Percentiles rank a stretch among this genome's conserved stretches.
These are phyloP conservation scores for Aethina tumida DNA, from an alignment of 1,140 invertebrate genomes.

Conservation along the genomic window DNA sequence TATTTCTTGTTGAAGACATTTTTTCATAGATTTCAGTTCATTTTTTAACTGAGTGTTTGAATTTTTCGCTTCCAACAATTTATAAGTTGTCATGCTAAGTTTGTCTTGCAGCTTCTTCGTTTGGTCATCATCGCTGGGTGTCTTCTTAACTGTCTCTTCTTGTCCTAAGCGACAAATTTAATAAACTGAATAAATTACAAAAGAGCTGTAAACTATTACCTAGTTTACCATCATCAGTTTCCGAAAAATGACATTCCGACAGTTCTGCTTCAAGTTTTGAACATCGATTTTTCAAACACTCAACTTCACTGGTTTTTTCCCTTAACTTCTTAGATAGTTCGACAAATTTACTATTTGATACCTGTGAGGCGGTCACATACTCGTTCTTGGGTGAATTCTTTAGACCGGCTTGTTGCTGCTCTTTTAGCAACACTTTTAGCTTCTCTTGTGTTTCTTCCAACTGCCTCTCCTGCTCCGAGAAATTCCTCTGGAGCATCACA, in stretches of 20 bases:
- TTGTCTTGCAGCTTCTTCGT: conserved; percentile 51
- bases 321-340: conserved; percentile 40
- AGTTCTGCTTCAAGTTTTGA: conserved; percentile 30
- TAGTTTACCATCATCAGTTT: not conserved
- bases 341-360: conserved; percentile 35
- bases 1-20: conserved; percentile 54
- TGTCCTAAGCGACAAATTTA: conserved; percentile 1
- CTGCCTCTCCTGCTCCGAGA: conserved; percentile 19
- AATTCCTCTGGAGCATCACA: conserved; percentile 26
- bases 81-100: conserved; percentile 45
- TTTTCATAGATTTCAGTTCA: conserved; percentile 51
- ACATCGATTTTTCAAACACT: conserved; percentile 34
- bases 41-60: conserved; percentile 51
- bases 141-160: not conserved
- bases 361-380: conserved; percentile 14
- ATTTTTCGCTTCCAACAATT: conserved; percentile 57
- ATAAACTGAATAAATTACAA: conserved; percentile 1
- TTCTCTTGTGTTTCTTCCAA: conserved; percentile 12
- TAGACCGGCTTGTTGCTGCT: conserved; percentile 19
- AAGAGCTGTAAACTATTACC: not conserved
- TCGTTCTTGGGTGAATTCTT: conserved; percentile 8
- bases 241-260: conserved; percentile 14
- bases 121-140: conserved; percentile 18
- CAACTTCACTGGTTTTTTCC: conserved; percentile 37
- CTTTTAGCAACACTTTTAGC: conserved; percentile 14